Conservation (phyloP, 1,140 invertebrate species). For the Asbolus verrucosus region DNA sequence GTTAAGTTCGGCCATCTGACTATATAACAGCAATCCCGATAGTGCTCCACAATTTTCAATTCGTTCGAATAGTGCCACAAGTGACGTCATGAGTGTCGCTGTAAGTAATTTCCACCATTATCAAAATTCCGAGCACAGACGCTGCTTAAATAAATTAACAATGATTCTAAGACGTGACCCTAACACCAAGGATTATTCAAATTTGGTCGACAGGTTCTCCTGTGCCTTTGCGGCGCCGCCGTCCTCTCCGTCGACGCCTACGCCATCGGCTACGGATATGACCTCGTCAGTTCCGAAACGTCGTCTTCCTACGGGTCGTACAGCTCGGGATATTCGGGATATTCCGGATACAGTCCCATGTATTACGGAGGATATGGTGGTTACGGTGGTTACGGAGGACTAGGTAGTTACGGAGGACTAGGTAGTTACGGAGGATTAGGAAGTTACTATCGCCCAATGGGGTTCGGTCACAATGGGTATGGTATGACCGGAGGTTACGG, state of each 20-base stretch:
- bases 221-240: background rate
- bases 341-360: background rate
- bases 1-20: background rate
- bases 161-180: no score
- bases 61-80: slow-evolving; percentile 10
- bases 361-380: slow-evolving; percentile 18
- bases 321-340: slow-evolving; percentile 12
- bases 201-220: background rate
- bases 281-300: slow-evolving; percentile 7
- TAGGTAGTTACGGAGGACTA: slow-evolving; percentile 9
- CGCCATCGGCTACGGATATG: slow-evolving; percentile 7
- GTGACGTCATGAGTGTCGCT: slow-evolving; percentile 6
- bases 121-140: no score
- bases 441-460: no score
- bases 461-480: slow-evolving; percentile 12
- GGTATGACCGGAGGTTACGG: slow-evolving; percentile 12
- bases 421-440: slow-evolving; percentile 13
- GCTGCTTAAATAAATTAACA: no score
- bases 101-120: no score
- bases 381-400: slow-evolving; percentile 13
- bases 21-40: slow-evolving; percentile 27
- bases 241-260: background rate
- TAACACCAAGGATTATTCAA: background rate
- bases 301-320: slow-evolving; percentile 18
- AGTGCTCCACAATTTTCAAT: background rate